Evolutionary conservation across 2,113 vertebrate species (phyloP).

Genomic region (Ciconia maguari): DNA sequence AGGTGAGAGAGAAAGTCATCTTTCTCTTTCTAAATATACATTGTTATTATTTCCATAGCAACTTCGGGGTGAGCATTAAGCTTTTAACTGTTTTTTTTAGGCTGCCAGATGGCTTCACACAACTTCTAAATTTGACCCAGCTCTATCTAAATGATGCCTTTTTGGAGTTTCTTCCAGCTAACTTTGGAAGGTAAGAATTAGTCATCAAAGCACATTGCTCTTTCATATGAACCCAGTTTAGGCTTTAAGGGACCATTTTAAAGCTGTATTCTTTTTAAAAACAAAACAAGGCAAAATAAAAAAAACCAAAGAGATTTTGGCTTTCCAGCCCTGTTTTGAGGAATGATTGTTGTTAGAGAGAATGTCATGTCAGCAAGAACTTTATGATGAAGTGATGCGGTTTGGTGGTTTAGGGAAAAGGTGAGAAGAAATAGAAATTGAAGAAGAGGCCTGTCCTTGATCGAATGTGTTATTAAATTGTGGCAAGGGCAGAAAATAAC

Average conservation of each 20-base stretch:
- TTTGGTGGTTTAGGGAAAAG: neutral
- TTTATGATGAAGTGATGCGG: neutral
- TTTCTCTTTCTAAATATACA: slow-evolving; percentile 43
- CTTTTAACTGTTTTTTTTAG: slow-evolving; percentile 74
- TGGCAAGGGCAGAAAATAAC: neutral
- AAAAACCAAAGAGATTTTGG: neutral
- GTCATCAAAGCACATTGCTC: neutral
- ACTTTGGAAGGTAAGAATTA: slow-evolving; percentile 95
- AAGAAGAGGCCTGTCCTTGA: neutral
- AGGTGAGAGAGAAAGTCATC: slow-evolving; percentile 39
- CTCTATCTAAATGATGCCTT: slow-evolving; percentile 99
- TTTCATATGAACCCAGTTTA: neutral
- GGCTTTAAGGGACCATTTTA: neutral
- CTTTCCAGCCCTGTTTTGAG: neutral
- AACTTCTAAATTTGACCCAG: slow-evolving; percentile 98
- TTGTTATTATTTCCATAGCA: slow-evolving; percentile 68
- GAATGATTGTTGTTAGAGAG: neutral
- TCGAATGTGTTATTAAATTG: neutral
- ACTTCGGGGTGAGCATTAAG: slow-evolving; percentile 44
- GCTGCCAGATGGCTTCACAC: slow-evolving; percentile 97
- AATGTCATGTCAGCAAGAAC: neutral
- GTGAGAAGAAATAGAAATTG: neutral
- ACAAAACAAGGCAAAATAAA: neutral
- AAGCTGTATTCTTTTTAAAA: neutral
- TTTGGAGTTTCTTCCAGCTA: slow-evolving; percentile 97